phyloP scores from a whole-genome alignment of 2,113 vertebrate genomes.

The Chaetops frenatus region DNA sequence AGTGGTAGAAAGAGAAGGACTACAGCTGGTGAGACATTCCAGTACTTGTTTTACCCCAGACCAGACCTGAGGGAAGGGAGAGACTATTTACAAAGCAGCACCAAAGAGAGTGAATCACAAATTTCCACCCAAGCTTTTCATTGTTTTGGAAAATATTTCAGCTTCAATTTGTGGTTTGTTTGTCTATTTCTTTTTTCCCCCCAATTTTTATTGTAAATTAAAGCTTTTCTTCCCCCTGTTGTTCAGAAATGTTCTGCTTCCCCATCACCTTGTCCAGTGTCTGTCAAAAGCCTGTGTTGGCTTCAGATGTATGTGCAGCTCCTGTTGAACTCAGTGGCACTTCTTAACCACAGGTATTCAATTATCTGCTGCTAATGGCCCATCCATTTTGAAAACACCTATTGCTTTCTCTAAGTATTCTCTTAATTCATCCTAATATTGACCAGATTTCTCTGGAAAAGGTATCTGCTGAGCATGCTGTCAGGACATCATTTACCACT shows the following conservation, averaged over 20 bases:
- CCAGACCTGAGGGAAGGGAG: neutral
- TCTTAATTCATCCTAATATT: constrained; percentile 16
- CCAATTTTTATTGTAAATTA: neutral
- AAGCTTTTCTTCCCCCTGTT: rapidly evolving
- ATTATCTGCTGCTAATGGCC: constrained; percentile 3
- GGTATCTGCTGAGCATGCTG: neutral
- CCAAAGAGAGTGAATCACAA: neutral
- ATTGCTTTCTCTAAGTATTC: neutral
- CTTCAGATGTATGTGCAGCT: neutral
- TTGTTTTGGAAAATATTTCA: neutral
- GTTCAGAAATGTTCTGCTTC: neutral
- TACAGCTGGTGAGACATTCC: neutral
- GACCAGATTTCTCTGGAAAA: neutral
- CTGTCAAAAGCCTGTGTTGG: neutral
- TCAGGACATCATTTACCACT: neutral
- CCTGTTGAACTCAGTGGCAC: neutral
- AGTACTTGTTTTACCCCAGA: neutral
- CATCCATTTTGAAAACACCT: constrained; percentile 27
- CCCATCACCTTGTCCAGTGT: neutral
- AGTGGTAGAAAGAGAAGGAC: neutral
- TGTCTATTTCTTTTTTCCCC: neutral
- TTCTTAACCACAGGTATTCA: constrained; percentile 1
- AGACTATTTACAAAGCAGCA: neutral
- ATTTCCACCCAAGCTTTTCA: neutral
- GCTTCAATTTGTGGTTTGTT: neutral